These are phyloP conservation scores for Salvelinus namaycush DNA, from an alignment of 2,113 vertebrate species.

Conservation along the genomic window DNA sequence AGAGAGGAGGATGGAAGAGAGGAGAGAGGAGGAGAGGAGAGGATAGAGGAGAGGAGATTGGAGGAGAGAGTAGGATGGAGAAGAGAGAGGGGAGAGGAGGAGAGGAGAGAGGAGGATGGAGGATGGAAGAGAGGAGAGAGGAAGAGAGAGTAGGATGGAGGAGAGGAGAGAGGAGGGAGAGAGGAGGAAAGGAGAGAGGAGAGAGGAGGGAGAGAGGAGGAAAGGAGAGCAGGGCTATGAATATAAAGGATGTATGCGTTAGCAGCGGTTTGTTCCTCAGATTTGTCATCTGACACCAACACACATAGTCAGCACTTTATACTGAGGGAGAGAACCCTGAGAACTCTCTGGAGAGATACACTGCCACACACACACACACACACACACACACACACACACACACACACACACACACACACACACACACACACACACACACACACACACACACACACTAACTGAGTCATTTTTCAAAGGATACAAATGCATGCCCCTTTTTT, in stretches of 20 bases:
- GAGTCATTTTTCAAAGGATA: too few relatives aligned
- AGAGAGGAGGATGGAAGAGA: too few relatives aligned
- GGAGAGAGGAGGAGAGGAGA: too few relatives aligned
- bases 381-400: not conserved
- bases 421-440: not conserved
- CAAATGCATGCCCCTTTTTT: too few relatives aligned
- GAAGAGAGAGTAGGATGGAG: too few relatives aligned
- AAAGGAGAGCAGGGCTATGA: slow-evolving; percentile 33
- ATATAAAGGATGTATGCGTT: slow-evolving; percentile 62
- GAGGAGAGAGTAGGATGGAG: too few relatives aligned
- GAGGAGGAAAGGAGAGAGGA: not conserved
- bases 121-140: too few relatives aligned
- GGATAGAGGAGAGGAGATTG: too few relatives aligned
- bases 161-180: not conserved
- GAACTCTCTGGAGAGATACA: not conserved
- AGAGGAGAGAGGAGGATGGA: too few relatives aligned
- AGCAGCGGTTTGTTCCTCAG: slow-evolving; percentile 64
- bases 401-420: slow-evolving; percentile 1
- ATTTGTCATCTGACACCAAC: slow-evolving; percentile 74
- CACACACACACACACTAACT: not conserved
- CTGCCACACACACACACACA: not conserved
- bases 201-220: not conserved
- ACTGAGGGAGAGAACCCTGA: slow-evolving; percentile 41
- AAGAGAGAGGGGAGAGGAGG: too few relatives aligned
- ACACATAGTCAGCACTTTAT: slow-evolving; percentile 70